Base-by-base conservation (phyloP, 2,888 invertebrate species). In the Andrena flavipes region DNA sequence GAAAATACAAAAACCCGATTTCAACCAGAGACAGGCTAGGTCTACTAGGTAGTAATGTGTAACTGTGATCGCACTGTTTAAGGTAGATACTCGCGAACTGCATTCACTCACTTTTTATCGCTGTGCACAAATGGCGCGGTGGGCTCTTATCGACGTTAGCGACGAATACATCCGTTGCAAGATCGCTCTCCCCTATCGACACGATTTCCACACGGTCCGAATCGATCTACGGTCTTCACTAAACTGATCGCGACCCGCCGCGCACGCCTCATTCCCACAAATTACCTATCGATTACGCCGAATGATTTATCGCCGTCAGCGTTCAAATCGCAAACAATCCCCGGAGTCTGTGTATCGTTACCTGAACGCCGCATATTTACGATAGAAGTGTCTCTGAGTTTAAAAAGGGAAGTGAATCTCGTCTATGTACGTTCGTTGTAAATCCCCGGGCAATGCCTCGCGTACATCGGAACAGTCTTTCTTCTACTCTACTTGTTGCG, bases 221-320 rank as follows among this genome's bases (percentile, higher is more conserved):
- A 49, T 33, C 30, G 42, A 7, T 26, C 62, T 33, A 7, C 6
- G 10, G 10, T 48, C 42, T 29, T 42, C 51, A 0, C n/a, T 48
- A 10, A 29, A 70, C 16, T 42, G 48, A 42, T 48, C 60, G 29
- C 8, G 20, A 42, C 5, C 20, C n/a, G 2, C 10, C 26, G 16
- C 48, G 16, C 54, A 26, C 56, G 29, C 10, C 10, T 33, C 20
- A 42, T 30, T 23, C 42, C 23, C 7, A n/a, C 23, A 42, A 77
- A 73, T 30, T 69, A 79, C 10, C 64, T 13, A 23, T 59, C 60
- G 35, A 65, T 65, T 51, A 49, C 62, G n/a, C 30, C 51, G 59
- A 30, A 62, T 29, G 62, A 75, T 69, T 69, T 68, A 62, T 62
- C n/a, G 23, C 33, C 49, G 4, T n/a, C 30, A 10, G 3, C 8